Conservation (phyloP, 1,140 invertebrate species). For the Xylocopa sonorina region DNA sequence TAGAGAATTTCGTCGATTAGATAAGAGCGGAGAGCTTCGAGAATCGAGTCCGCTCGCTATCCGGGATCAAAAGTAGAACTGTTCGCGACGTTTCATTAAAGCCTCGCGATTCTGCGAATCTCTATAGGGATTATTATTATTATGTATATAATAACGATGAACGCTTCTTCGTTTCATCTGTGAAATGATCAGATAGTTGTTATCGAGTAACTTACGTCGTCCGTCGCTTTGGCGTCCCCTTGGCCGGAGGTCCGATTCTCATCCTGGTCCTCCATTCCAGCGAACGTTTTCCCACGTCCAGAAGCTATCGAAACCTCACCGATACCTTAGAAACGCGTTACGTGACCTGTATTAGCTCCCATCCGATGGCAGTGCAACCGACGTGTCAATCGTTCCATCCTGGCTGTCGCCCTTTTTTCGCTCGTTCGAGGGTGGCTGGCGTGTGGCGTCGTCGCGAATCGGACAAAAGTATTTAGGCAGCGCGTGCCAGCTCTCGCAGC, state of each 20-base stretch:
- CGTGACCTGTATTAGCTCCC: constrained; percentile 70
- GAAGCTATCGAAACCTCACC: constrained; percentile 57
- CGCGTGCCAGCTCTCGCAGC: constrained; percentile 22
- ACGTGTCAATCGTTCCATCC: constrained; percentile 52
- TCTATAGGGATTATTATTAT: too few relatives aligned
- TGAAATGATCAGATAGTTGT: too few relatives aligned
- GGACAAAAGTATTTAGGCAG: constrained; percentile 31
- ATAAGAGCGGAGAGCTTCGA: background rate
- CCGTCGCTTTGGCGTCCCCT: background rate
- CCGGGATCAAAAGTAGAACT: background rate
- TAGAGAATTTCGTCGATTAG: background rate
- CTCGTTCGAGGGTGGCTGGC: constrained; percentile 9
- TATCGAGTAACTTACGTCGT: constrained; percentile 50
- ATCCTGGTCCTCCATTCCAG: constrained; percentile 57
- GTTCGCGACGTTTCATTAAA: background rate
- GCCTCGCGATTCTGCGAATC: too few relatives aligned
- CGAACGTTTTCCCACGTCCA: constrained; percentile 52
- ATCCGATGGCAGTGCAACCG: constrained; percentile 37
- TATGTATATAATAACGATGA: too few relatives aligned
- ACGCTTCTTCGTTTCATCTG: too few relatives aligned
- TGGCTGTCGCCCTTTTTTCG: constrained; percentile 25
- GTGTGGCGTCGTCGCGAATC: background rate
- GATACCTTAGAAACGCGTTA: constrained; percentile 74
- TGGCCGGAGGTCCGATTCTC: constrained; percentile 17
- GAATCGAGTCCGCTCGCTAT: too few relatives aligned